These are phyloP conservation scores for Leptinotarsa lineolata DNA, from an alignment of 1,140 invertebrate genomes.

Conservation along the genomic window DNA sequence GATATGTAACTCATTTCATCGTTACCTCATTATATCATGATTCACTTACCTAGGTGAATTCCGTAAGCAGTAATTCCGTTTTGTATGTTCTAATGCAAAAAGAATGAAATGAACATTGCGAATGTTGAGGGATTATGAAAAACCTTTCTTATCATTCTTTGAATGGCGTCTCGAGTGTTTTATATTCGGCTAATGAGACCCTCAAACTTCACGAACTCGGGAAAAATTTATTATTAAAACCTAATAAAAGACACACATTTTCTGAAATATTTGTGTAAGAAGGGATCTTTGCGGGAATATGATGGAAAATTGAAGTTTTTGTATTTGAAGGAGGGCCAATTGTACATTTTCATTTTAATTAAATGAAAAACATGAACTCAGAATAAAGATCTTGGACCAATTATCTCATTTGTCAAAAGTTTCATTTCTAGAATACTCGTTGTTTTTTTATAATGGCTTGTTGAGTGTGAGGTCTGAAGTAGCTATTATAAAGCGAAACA, in stretches of 20 bases:
- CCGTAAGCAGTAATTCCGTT: neutral
- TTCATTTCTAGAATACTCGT: too few relatives aligned
- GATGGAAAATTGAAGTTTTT: neutral
- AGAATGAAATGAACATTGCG: constrained; percentile 22
- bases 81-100: neutral
- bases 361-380: too few relatives aligned
- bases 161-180: constrained; percentile 25
- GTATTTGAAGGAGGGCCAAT: neutral
- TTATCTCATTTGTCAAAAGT: too few relatives aligned
- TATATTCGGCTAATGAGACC: constrained; percentile 25
- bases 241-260: constrained; percentile 3
- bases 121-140: constrained; percentile 11
- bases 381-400: too few relatives aligned
- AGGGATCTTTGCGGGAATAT: neutral
- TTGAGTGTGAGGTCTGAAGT: too few relatives aligned
- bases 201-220: constrained; percentile 15
- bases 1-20: too few relatives aligned
- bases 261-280: constrained; percentile 4
- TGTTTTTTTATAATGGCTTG: too few relatives aligned
- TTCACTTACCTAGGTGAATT: too few relatives aligned
- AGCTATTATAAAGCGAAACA: too few relatives aligned
- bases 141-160: constrained; percentile 22
- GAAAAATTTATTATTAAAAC: constrained; percentile 7
- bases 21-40: too few relatives aligned
- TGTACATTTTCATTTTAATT: neutral